Base-by-base conservation (phyloP, 2,888 invertebrate genomes). In the Himalopsyche tibetana region DNA sequence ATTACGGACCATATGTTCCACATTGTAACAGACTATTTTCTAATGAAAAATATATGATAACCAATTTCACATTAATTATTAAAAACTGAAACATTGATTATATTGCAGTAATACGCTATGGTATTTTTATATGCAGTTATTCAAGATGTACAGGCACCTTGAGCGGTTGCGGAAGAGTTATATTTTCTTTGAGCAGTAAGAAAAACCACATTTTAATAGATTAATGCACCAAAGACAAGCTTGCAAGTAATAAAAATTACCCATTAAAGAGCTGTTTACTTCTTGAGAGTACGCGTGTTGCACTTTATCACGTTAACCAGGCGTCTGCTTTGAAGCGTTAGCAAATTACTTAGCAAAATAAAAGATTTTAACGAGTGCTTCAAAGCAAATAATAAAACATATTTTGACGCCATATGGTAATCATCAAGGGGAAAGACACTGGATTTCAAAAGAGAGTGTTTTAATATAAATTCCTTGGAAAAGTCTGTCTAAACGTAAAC, bases 331-430 rank as follows among this genome's bases (percentile, higher is more conserved):
- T 63, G 63, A 63, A 19, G 63, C 28, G 19, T 63, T 63, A 11
- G 63, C n/a, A 28, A 63, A 63, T 63, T 63, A 19, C 63, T 19
- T 6, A 28, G 63, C 63, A 63, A 63, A 63, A 63, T 63, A 28
- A 28, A 63, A 63, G 19, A 63, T 63, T 63, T 63, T 63, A 19
- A 63, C 63, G 19, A 63, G 63, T 63, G 19, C 19, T 63, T 63
- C 63, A 63, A 63, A 63, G 63, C 63, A 19, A 63, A 63, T 63
- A 63, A 19, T 63, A 63, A 63, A 63, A 63, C 11, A 63, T 19
- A 15, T 63, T 63, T 63, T 28, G 28, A 28, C 63, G 63, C 63
- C 63, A 63, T 19, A 63, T 63, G 63, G 63, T 19, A 63, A 63
- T n/a, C 63, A 63, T 63, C 63, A 63, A 0, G 8, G 8, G 28